phyloP scores from a whole-genome alignment of 1,140 invertebrate genomes.

The Caerostris extrusa region DNA sequence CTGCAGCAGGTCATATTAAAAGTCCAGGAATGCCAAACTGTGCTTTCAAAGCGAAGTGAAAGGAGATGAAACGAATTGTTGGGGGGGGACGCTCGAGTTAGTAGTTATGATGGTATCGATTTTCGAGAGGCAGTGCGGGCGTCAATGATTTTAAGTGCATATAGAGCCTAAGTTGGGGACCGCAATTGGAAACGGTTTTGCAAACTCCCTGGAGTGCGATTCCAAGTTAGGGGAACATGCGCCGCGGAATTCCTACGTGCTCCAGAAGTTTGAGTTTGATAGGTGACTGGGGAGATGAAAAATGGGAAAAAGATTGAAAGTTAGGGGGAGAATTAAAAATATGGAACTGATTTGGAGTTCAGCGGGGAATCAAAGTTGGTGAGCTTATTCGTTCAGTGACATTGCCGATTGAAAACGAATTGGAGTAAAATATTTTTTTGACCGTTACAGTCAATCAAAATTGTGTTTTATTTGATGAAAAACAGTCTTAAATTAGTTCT shows the following conservation, averaged over 20 bases:
- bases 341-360: background rate
- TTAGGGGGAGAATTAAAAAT: slow-evolving; percentile 1
- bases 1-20: slow-evolving; percentile 26
- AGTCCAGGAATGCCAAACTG: background rate
- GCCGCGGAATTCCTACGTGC: slow-evolving; percentile 16
- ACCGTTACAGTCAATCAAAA: no score
- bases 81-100: slow-evolving; percentile 26
- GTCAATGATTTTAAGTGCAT: slow-evolving; percentile 51
- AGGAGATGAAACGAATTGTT: slow-evolving; percentile 49
- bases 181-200: slow-evolving; percentile 25
- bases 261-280: background rate
- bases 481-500: no score
- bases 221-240: slow-evolving; percentile 2
- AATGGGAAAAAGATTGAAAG: background rate
- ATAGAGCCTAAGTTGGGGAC: background rate
- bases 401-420: no score
- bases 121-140: slow-evolving; percentile 14
- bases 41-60: slow-evolving; percentile 10
- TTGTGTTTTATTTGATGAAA: no score
- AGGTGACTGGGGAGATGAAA: background rate
- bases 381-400: background rate
- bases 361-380: background rate
- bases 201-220: slow-evolving; percentile 22
- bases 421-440: no score
- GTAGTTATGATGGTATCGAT: slow-evolving; percentile 63